Evolutionary conservation across 2,113 vertebrate genomes (phyloP).

Genomic region (Vulpes lagopus): DNA sequence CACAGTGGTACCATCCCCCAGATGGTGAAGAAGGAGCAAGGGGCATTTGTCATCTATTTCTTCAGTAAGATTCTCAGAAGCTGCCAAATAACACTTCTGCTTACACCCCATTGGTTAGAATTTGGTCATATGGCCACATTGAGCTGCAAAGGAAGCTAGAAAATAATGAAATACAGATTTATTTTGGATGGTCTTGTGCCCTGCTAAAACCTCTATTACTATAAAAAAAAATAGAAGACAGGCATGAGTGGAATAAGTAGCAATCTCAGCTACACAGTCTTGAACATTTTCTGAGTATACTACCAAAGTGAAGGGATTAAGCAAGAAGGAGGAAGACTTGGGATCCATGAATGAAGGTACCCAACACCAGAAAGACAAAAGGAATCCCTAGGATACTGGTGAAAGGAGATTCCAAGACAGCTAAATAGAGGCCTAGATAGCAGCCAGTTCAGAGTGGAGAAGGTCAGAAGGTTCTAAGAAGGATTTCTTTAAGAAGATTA

Average conservation of each 20-base stretch:
- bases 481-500: conserved; percentile 20
- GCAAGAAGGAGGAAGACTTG: not conserved
- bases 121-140: not conserved
- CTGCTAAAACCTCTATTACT: not conserved
- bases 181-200: conserved; percentile 15
- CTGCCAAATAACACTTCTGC: not conserved
- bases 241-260: not conserved
- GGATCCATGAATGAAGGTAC: not conserved
- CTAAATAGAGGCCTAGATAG: not conserved
- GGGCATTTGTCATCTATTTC: not conserved
- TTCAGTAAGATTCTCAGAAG: conserved; percentile 17
- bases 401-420: not conserved
- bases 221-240: conserved; percentile 23
- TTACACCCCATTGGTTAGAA: not conserved
- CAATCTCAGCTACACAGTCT: not conserved
- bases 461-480: not conserved
- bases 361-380: not conserved
- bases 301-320: not conserved
- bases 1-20: not conserved
- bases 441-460: not conserved
- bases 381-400: not conserved
- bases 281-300: not conserved
- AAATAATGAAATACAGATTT: not conserved
- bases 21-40: not conserved
- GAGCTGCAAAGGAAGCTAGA: not conserved